Percentiles rank a stretch among this genome's conserved stretches.
These are phyloP conservation scores for Acanthosepion esculentum DNA, from an alignment of 2,888 invertebrate genomes.

Conservation along the genomic window DNA sequence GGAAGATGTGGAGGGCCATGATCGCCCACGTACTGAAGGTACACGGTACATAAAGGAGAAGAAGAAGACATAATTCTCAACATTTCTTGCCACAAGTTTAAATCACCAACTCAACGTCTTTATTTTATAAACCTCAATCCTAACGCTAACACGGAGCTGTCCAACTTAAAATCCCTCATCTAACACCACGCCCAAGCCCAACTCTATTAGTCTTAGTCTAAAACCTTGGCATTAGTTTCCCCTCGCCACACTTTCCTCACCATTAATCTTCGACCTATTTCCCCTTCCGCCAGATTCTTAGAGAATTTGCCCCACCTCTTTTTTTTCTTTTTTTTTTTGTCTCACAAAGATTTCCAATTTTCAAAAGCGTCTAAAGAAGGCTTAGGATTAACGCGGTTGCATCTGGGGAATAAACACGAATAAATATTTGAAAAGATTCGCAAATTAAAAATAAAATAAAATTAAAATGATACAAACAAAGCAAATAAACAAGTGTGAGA, in stretches of 20 bases:
- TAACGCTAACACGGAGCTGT: no score
- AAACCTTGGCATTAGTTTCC: not conserved
- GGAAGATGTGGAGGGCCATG: no score
- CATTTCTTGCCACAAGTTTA: no score
- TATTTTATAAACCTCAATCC: no score
- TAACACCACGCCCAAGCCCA: not conserved
- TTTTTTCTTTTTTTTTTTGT: not conserved
- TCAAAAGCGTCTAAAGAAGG: conserved; percentile 4
- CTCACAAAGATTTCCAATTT: not conserved
- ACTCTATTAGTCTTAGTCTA: not conserved
- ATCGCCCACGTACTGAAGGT: no score
- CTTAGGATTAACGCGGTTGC: not conserved
- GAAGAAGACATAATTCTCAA: no score
- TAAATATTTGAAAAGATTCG: not conserved
- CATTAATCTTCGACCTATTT: not conserved
- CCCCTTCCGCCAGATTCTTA: not conserved
- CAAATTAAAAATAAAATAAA: not conserved
- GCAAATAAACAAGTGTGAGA: no score
- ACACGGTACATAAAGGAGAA: no score
- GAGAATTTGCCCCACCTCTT: not conserved
- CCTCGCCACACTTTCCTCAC: not conserved
- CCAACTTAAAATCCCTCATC: no score
- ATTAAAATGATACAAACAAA: no score
- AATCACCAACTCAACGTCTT: no score
- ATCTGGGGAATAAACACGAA: conserved; percentile 6